Conservation (phyloP, 2,888 invertebrate species). For the Chironomus tentans region DNA sequence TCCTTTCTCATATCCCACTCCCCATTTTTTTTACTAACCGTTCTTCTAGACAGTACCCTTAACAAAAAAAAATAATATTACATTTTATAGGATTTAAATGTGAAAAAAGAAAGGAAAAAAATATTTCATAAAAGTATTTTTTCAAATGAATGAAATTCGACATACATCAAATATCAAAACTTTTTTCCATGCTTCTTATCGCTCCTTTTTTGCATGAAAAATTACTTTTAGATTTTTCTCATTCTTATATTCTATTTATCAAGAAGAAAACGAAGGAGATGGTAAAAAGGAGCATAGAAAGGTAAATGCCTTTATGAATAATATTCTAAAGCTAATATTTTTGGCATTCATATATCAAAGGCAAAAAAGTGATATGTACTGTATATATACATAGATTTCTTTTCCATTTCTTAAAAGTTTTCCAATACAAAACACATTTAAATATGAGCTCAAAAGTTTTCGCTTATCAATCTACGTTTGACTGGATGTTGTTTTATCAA, state of each 20-base stretch:
- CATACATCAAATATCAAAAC: conserved; percentile 23
- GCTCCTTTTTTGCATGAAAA: background rate
- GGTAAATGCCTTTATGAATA: conserved; percentile 9
- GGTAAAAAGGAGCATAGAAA: background rate
- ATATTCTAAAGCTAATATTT: conserved; percentile 4
- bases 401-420: background rate
- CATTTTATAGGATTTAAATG: background rate
- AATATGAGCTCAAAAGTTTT: no score
- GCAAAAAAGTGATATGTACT: background rate
- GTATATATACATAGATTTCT: background rate
- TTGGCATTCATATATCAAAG: background rate
- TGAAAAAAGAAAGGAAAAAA: background rate
- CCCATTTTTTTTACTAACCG: background rate
- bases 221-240: conserved; percentile 3
- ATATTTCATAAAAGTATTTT: background rate
- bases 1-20: background rate
- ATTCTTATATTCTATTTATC: background rate
- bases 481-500: no score
- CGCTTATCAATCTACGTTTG: no score
- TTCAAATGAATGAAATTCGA: conserved; percentile 23
- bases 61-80: background rate
- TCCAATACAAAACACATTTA: no score
- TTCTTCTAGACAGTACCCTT: background rate
- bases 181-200: background rate
- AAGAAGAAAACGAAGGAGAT: background rate